Evolutionary conservation across 2,797 vertebrate genomes (phyloP), one percentile per base, ranked within the genome.

Genomic region (Synanceia verrucosa): DNA sequence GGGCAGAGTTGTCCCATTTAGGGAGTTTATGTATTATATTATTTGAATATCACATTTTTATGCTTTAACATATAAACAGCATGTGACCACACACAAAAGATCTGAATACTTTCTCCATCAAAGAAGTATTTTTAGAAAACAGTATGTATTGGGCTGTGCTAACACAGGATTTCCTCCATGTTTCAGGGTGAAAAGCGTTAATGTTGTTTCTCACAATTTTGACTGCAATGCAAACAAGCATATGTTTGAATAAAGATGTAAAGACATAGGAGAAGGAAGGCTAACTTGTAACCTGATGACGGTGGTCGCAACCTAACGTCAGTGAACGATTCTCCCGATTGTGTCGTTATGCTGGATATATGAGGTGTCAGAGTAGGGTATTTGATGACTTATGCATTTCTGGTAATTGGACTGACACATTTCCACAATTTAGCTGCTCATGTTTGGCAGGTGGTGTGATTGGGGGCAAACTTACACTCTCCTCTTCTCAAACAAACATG

Each of bases 81-180:
- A n/a, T n/a, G n/a, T n/a, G n/a, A n/a, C n/a, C n/a, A n/a, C n/a
- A n/a, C n/a, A n/a, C n/a, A n/a, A n/a, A n/a, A n/a, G n/a, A n/a
- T n/a, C n/a, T n/a, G n/a, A n/a, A n/a, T n/a, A n/a, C n/a, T n/a
- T n/a, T n/a, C n/a, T n/a, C n/a, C n/a, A n/a, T n/a, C n/a, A n/a
- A n/a, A 52, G 43, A 4, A 11, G 4, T 55, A 3, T 18, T 47
- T 21, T 56, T 18, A 24, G 18, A 41, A 46, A 64, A 53, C 23
- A 41, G 56, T 37, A 47, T 77, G 60, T 67, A 11, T 66, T 37
- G 9, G 31, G 19, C 13, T 46, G 26, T 65, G 39, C 6, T 19
- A 18, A 16, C 19, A 60, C 33, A 36, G 47, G 2, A 53, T 34
- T 64, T 23, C 48, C 33, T 16, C 18, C n/a, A 36, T 9, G 33